Conservation (phyloP, 1,140 invertebrate genomes). For the Bilobella aurantiaca region DNA sequence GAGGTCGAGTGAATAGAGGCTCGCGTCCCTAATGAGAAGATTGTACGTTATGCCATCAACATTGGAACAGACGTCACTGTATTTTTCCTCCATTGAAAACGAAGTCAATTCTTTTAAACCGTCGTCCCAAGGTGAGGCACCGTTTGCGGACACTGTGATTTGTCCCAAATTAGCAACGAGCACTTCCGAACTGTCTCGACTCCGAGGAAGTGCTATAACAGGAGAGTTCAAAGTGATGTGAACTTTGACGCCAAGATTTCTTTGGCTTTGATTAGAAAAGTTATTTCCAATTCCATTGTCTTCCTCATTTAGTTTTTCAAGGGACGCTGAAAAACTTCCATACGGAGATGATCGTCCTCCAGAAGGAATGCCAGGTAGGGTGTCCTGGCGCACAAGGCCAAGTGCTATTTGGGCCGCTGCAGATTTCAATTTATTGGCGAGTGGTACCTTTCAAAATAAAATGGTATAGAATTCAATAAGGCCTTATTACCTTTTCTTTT, state of each 20-base stretch:
- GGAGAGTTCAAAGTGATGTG: conserved; percentile 76
- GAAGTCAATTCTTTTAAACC: neutral
- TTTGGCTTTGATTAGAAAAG: neutral
- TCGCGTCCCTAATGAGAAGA: conserved; percentile 72
- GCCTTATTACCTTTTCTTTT: too few species aligned
- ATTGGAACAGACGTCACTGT: neutral
- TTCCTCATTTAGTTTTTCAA: conserved; percentile 23
- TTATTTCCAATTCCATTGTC: neutral
- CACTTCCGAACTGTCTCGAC: conserved; percentile 65
- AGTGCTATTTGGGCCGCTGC: conserved; percentile 89
- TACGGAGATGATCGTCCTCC: too few species aligned
- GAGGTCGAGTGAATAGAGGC: conserved; percentile 66
- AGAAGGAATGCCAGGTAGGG: neutral
- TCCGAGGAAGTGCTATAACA: conserved; percentile 72
- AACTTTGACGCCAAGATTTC: conserved; percentile 34
- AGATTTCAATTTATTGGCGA: conserved; percentile 44
- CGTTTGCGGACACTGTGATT: conserved; percentile 54
- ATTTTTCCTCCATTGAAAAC: neutral
- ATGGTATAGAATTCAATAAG: too few species aligned
- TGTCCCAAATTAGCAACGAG: conserved; percentile 86
- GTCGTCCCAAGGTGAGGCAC: neutral
- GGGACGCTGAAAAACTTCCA: conserved; percentile 28
- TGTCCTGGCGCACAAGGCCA: conserved; percentile 58
- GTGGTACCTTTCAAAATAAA: conserved; percentile 17
- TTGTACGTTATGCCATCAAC: conserved; percentile 30